phyloP scores from a whole-genome alignment of 64 coral and sea anemone genomes.

The Montipora cactus region DNA sequence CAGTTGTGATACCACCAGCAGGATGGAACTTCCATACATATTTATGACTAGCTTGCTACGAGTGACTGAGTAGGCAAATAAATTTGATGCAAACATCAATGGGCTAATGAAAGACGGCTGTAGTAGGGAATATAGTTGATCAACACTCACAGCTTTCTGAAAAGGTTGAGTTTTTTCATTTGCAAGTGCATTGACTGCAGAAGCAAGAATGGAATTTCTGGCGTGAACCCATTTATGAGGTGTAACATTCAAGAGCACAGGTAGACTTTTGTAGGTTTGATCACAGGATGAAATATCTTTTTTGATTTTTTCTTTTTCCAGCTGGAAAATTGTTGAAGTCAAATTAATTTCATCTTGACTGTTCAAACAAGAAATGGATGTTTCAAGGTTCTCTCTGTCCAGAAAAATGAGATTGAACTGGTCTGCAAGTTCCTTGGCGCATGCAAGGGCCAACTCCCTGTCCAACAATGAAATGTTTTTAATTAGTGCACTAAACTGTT shows the following conservation, averaged over 20 bases:
- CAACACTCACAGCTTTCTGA: constrained; percentile 26
- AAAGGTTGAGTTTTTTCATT: constrained; percentile 5
- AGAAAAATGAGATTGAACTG: constrained; percentile 22
- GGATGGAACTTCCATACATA: background rate
- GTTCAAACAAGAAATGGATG: background rate
- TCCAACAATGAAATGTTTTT: constrained; percentile 17
- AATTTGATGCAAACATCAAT: constrained; percentile 39
- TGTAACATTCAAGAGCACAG: constrained; percentile 16
- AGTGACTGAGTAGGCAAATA: constrained; percentile 50
- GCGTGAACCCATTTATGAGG: constrained; percentile 16
- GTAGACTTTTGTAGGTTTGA: constrained; percentile 50
- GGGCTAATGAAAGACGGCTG: constrained; percentile 57
- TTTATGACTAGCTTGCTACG: constrained; percentile 28
- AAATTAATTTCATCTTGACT: constrained; percentile 7
- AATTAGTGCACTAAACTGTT: constrained; percentile 11
- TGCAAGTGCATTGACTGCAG: constrained; percentile 16
- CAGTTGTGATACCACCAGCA: background rate
- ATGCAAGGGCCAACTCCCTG: constrained; percentile 21
- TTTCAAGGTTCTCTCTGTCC: constrained; percentile 17
- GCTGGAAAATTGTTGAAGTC: constrained; percentile 28
- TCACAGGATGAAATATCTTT: constrained; percentile 23
- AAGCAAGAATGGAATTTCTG: constrained; percentile 30
- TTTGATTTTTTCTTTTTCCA: constrained; percentile 32
- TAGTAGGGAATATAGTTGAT: constrained; percentile 50
- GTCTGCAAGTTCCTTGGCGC: background rate